phyloP scores from a whole-genome alignment of 2,797 vertebrate genomes.

The Parauchenoglanis punctatus region DNA sequence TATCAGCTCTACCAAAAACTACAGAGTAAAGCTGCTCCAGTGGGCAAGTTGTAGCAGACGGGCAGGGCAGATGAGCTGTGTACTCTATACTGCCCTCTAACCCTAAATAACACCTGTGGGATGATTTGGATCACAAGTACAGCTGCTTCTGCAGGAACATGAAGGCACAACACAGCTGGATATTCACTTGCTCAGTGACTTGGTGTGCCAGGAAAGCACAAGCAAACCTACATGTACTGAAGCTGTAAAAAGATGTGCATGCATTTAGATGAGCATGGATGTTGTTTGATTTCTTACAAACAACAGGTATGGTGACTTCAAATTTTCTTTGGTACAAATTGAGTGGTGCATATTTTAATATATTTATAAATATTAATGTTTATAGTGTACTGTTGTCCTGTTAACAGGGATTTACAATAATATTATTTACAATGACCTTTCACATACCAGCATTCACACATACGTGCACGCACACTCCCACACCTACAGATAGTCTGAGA shows the following conservation, averaged over 20 bases:
- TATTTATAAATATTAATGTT: background rate
- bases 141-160: conserved; percentile 3
- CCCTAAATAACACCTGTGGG: conserved; percentile 23
- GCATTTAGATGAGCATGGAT: conserved; percentile 1
- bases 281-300: background rate
- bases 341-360: background rate
- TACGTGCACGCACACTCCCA: background rate
- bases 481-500: background rate
- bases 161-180: background rate
- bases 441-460: background rate
- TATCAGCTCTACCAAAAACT: background rate
- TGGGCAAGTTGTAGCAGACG: background rate
- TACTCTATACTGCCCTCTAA: background rate
- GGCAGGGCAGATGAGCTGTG: background rate
- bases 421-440: background rate
- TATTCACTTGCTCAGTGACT: background rate
- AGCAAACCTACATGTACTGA: background rate
- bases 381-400: background rate
- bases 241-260: background rate
- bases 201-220: background rate
- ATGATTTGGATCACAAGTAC: background rate
- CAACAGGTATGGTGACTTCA: background rate
- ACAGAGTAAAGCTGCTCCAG: background rate
- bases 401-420: background rate
- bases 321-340: background rate